phyloP scores from a whole-genome alignment of 2,113 vertebrate species.

The Anolis sagrei region DNA sequence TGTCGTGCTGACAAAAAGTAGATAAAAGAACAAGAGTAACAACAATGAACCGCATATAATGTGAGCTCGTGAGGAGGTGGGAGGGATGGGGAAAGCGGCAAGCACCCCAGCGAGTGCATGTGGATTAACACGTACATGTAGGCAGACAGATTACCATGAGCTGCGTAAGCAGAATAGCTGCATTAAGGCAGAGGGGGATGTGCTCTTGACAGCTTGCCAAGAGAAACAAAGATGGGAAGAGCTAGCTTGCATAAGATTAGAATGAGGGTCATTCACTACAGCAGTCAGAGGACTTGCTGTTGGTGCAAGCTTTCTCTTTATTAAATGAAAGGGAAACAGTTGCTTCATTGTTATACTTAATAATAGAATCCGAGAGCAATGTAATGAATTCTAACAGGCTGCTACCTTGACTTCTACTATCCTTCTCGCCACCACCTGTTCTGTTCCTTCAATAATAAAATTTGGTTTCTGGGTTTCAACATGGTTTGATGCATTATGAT shows the following conservation, averaged over 20 bases:
- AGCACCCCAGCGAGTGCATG: background rate
- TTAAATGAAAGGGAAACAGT: too few species aligned
- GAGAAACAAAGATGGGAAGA: background rate
- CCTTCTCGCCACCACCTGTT: background rate
- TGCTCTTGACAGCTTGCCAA: background rate
- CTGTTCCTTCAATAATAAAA: background rate
- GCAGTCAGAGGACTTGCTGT: background rate
- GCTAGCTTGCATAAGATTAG: background rate
- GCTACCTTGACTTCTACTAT: background rate
- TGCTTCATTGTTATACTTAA: background rate
- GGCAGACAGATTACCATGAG: background rate
- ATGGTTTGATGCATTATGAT: background rate
- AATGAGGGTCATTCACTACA: background rate
- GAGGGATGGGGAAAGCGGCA: background rate
- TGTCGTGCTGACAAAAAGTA: too few species aligned
- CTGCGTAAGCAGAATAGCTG: background rate
- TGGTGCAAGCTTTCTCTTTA: background rate
- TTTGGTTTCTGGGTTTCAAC: background rate
- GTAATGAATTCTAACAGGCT: too few species aligned
- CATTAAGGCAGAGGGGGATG: background rate
- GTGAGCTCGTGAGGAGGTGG: background rate
- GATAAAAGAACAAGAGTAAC: too few species aligned
- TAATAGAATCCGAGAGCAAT: background rate
- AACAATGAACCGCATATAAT: too few species aligned
- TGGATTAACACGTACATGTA: background rate